Evolutionary conservation across 2,888 invertebrate species (phyloP).

Genomic region (Geophilus truncorum): DNA sequence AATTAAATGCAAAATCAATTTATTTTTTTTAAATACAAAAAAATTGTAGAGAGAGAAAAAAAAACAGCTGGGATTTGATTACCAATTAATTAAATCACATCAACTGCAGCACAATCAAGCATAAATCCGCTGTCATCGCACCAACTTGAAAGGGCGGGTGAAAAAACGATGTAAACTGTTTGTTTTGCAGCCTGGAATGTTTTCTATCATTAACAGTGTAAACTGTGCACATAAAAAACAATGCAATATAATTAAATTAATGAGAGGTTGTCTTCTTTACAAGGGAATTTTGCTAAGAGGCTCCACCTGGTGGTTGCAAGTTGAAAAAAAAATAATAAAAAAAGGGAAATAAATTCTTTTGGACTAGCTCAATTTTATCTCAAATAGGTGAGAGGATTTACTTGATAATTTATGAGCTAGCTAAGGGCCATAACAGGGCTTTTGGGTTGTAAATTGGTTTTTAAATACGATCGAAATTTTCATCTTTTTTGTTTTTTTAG

Average conservation of each 20-base stretch:
- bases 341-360: not conserved
- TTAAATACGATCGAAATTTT: not conserved
- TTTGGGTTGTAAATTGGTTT: conserved; percentile 4
- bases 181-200: not conserved
- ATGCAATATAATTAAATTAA: conserved; percentile 27
- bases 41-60: not conserved
- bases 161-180: not conserved
- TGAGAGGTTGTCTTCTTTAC: conserved; percentile 17
- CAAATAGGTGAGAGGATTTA: conserved; percentile 17
- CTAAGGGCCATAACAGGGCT: conserved; percentile 18
- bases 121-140: not conserved
- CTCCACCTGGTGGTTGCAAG: conserved; percentile 2
- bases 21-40: not conserved
- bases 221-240: conserved; percentile 20
- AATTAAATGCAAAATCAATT: not conserved
- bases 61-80: not conserved
- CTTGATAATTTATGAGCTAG: conserved; percentile 8
- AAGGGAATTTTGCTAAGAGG: conserved; percentile 15
- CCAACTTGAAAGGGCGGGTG: not conserved
- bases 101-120: not conserved
- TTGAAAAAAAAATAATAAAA: not conserved
- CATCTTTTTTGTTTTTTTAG: not conserved
- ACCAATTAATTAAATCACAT: not conserved
- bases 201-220: conserved; percentile 23
- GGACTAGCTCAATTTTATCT: not conserved